A percentile compares a stretch with the other conserved stretches of the same genome.
Evolutionary conservation across 2,113 vertebrate species (phyloP).

Genomic region (Hirundichthys speculiger): DNA sequence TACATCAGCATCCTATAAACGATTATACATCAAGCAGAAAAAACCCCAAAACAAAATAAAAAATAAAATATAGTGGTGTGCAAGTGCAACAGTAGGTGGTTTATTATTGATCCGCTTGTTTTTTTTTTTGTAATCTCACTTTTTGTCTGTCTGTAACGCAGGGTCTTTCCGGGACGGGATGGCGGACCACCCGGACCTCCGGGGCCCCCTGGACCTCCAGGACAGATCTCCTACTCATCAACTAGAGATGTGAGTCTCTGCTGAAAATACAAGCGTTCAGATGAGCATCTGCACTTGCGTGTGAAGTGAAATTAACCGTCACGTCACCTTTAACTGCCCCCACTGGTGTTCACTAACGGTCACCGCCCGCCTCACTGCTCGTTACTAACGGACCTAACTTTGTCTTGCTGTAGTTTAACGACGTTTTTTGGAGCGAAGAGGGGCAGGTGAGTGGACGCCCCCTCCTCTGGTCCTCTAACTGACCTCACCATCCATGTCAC

Average conservation of each 20-base stretch:
- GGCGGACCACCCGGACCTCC: constrained; percentile 83
- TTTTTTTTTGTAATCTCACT: too few species aligned
- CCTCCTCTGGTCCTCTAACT: constrained; percentile 10
- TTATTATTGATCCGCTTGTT: too few species aligned
- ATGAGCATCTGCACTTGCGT: background rate
- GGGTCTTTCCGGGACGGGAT: constrained; percentile 86
- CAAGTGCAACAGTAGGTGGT: too few species aligned
- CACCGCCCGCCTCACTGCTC: constrained; percentile 27
- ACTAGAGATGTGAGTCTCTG: constrained; percentile 71
- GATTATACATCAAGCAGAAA: too few species aligned
- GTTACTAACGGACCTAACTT: constrained; percentile 62
- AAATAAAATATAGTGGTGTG: too few species aligned
- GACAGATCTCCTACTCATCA: constrained; percentile 71
- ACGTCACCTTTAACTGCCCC: background rate
- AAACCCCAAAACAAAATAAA: too few species aligned
- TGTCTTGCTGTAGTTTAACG: constrained; percentile 71
- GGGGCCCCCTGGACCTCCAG: constrained; percentile 87
- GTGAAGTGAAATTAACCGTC: background rate
- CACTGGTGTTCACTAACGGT: constrained; percentile 47
- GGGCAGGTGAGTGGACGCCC: constrained; percentile 64
- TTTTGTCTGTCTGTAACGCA: constrained; percentile 70
- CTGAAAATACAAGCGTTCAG: background rate
- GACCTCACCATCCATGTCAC: background rate
- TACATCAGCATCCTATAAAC: too few species aligned
- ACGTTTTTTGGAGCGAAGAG: constrained; percentile 54